Base-by-base conservation (phyloP, 2,888 invertebrate genomes). In the Perdita meconis region DNA sequence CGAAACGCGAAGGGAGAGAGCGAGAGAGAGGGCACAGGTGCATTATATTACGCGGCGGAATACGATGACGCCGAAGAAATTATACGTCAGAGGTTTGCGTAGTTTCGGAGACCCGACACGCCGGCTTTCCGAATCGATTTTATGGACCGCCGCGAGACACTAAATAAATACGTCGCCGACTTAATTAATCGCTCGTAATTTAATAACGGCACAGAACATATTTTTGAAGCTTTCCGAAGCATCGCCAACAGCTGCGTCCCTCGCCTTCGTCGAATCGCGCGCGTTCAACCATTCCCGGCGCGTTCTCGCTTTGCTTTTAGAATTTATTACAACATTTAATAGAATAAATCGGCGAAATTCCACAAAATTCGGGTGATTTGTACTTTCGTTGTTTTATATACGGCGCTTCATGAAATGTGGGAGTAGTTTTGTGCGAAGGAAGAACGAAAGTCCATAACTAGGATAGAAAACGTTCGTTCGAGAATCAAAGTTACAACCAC, bases 151-250 rank as follows among this genome's bases (percentile, higher is more conserved):
- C 26, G 34, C 36, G 16, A 1, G 13, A 24, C 34, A 30, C 13
- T 24, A 10, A 19, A 22, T 24, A 30, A 68, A 60, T 55, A 22
- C 22, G n/a, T 42, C 36, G 0, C 30, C 12, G 26, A 6, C 22
- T 44, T 68, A 55, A 72, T 60, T 55, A 69, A 72, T 69, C n/a
- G 30, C 0, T 19, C n/a, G 30, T 60, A 47, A 69, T 69, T 68
- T 38, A 30, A 26, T 36, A 55, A 55, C 16, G 16, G 44, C 34
- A n/a, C 19, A 22, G 2, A 13, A 16, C 0, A 19, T 2, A 59
- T 59, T 67, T 67, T 71, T 42, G 16, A 42, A 19, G 8, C 19
- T 10, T 16, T 6, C 10, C 16, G 40, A 40, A 40, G 12, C 3
- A 13, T 26, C 13, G 22, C 24, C 30, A 42, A 34, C n/a, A 59